These are phyloP conservation scores for Etheostoma spectabile DNA, from an alignment of 2,113 vertebrate species.

Conservation along the genomic window DNA sequence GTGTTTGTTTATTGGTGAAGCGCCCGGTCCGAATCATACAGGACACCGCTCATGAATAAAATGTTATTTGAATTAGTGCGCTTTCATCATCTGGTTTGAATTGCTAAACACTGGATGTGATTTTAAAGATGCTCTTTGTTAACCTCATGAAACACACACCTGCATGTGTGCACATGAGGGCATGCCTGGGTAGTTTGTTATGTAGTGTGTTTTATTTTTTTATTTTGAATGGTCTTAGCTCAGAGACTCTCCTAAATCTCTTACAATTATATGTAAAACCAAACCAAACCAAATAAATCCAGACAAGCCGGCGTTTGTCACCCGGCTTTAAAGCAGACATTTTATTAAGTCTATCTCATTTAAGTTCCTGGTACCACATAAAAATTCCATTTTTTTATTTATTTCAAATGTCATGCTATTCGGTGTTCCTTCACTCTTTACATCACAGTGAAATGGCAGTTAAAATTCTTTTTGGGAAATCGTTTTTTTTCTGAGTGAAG, in stretches of 20 bases:
- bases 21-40: slow-evolving; percentile 39
- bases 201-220: slow-evolving; percentile 31
- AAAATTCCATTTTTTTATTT: neutral
- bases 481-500: neutral
- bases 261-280: too few species aligned
- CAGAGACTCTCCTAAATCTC: neutral
- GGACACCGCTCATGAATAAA: slow-evolving; percentile 69
- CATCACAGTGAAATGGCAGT: neutral
- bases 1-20: slow-evolving; percentile 8
- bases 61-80: slow-evolving; percentile 63
- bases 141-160: slow-evolving; percentile 53
- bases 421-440: neutral
- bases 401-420: neutral
- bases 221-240: slow-evolving; percentile 69
- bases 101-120: slow-evolving; percentile 56
- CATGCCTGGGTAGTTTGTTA: slow-evolving; percentile 5
- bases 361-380: neutral
- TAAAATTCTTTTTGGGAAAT: neutral
- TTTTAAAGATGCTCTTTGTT: slow-evolving; percentile 61
- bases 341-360: neutral
- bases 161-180: slow-evolving; percentile 12
- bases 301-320: neutral
- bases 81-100: slow-evolving; percentile 75
- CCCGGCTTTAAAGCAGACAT: neutral
- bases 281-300: neutral